phyloP scores from a whole-genome alignment of 2,797 vertebrate genomes.

The Sebastes goodei region DNA sequence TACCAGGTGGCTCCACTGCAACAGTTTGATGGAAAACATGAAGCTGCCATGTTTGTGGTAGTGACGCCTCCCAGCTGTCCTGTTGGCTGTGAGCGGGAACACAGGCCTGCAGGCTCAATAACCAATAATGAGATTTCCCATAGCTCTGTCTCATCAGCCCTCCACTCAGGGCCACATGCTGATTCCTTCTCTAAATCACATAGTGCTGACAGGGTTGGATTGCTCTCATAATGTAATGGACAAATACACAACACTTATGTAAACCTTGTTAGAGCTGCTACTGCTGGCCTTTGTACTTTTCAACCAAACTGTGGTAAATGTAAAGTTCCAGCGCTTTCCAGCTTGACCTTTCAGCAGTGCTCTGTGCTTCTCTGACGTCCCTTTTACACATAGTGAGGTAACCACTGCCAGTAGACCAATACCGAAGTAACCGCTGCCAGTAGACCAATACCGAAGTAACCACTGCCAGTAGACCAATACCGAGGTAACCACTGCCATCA shows the following conservation, averaged over 20 bases:
- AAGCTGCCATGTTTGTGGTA: conserved; percentile 16
- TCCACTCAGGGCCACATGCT: conserved; percentile 23
- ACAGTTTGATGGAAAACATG: conserved; percentile 21
- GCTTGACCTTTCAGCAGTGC: too few species aligned
- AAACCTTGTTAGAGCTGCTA: conserved; percentile 30
- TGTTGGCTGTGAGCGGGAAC: not conserved
- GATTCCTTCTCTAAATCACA: conserved; percentile 37
- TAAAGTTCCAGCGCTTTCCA: not conserved
- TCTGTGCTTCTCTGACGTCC: too few species aligned
- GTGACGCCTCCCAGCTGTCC: conserved; percentile 11
- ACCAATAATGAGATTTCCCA: conserved; percentile 37
- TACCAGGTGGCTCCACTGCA: conserved; percentile 9
- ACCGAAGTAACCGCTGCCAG: too few species aligned
- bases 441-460: too few species aligned
- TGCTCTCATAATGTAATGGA: conserved; percentile 36
- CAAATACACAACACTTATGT: conserved; percentile 33
- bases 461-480: too few species aligned
- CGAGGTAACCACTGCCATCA: too few species aligned
- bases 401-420: too few species aligned
- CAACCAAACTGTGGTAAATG: not conserved
- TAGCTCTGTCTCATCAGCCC: conserved; percentile 18
- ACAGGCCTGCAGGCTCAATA: not conserved
- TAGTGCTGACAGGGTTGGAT: conserved; percentile 32
- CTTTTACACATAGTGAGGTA: too few species aligned
- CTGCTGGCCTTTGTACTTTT: not conserved